Evolutionary conservation across 2,113 vertebrate genomes (phyloP).

Genomic region (Stegastes partitus): DNA sequence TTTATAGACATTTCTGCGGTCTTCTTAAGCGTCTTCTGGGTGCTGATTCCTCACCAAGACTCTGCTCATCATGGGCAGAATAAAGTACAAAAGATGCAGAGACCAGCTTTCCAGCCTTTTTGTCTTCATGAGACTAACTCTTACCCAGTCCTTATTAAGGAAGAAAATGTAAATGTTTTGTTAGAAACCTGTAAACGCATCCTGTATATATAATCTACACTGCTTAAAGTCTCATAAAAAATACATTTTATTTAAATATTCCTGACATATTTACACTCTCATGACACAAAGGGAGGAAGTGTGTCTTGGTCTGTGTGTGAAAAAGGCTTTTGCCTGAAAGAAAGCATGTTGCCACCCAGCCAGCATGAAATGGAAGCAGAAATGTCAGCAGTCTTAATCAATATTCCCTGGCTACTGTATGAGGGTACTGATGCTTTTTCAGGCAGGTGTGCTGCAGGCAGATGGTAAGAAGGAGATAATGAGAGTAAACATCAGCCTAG

Average conservation of each 20-base stretch:
- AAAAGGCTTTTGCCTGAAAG: slow-evolving; percentile 17
- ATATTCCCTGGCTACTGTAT: slow-evolving; percentile 56
- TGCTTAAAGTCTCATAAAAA: neutral
- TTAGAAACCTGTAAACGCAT: neutral
- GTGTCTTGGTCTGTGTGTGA: neutral
- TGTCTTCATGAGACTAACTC: neutral
- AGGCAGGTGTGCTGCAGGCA: slow-evolving; percentile 58
- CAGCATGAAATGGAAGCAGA: slow-evolving; percentile 47
- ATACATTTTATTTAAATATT: neutral
- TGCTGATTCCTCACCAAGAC: neutral
- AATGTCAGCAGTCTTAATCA: slow-evolving; percentile 75
- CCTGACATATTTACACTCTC: neutral
- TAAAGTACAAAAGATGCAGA: neutral
- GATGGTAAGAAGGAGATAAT: slow-evolving; percentile 50
- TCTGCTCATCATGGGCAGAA: neutral
- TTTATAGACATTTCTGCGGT: neutral
- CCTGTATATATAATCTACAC: too few relatives aligned
- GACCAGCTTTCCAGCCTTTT: neutral
- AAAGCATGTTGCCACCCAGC: slow-evolving; percentile 34
- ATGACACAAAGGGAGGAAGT: neutral
- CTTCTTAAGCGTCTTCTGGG: too few relatives aligned
- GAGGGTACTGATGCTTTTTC: slow-evolving; percentile 44
- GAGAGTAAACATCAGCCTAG: slow-evolving; percentile 44
- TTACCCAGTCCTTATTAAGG: neutral
- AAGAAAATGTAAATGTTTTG: neutral